phyloP scores from a whole-genome alignment of 2,888 invertebrate genomes.

The Callyntrura sp. region DNA sequence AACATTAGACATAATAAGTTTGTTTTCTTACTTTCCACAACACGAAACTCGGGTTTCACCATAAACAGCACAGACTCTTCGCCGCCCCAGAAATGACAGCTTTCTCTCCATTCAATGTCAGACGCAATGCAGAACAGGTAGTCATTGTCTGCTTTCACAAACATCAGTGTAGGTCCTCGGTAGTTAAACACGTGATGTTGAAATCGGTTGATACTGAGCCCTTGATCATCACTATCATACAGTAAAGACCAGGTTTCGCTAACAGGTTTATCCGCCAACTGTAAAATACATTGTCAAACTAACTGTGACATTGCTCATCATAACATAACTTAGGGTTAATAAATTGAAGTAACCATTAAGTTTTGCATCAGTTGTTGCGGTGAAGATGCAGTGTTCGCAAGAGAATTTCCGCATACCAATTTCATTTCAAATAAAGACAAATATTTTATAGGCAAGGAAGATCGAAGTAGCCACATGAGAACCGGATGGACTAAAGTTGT shows the following conservation, averaged over 20 bases:
- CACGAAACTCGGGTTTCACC: constrained; percentile 87
- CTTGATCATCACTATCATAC: constrained; percentile 94
- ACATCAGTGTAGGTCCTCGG: constrained; percentile 87
- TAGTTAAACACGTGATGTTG: constrained; percentile 94
- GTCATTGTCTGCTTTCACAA: constrained; percentile 87
- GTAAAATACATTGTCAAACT: not conserved
- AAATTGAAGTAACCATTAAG: constrained; percentile 74
- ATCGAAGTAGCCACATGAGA: constrained; percentile 90
- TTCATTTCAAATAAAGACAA: constrained; percentile 84
- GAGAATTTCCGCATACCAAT: constrained; percentile 5
- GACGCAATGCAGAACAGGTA: constrained; percentile 92
- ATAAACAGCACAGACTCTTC: constrained; percentile 92
- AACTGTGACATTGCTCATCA: not conserved
- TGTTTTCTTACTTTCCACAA: constrained; percentile 86
- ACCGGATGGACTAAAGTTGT: constrained; percentile 85
- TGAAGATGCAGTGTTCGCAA: constrained; percentile 55
- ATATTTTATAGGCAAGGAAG: constrained; percentile 88
- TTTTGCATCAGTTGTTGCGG: constrained; percentile 79
- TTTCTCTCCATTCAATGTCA: constrained; percentile 94
- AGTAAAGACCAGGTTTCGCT: constrained; percentile 93
- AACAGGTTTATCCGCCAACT: constrained; percentile 9
- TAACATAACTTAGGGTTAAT: too few species aligned
- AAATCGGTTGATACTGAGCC: constrained; percentile 90
- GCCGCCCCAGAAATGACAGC: constrained; percentile 93
- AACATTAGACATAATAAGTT: not conserved